Evolutionary conservation across 1,140 invertebrate genomes (phyloP), one percentile per base, ranked within the genome.

Genomic region (Acromyrmex echinatior): DNA sequence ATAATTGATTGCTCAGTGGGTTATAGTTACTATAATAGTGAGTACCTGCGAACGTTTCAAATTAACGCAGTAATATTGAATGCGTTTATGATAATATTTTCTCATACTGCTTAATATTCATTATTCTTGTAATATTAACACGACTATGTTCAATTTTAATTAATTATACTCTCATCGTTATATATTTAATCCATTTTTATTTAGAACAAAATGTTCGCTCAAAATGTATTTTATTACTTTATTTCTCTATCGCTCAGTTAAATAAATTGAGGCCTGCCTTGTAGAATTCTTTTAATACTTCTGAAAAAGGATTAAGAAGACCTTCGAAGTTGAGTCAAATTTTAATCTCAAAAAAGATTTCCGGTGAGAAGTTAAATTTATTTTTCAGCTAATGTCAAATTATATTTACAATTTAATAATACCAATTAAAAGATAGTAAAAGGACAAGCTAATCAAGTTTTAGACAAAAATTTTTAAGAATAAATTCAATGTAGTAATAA

Each of bases 11-110:
- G 35, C 10, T 78, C 6, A 74, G 31, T 53, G 49, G 9, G 2
- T 68, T 68, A 68, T 39, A 35, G 7, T n/a, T 73, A n/a, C 7
- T 5, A 18, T 76, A 76, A 76, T 31, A 58, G n/a, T n/a, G 12
- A 58, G n/a, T 21, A 21, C 28, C 12, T 39, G 3, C 31, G 28
- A 76, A 18, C 10, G 12, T 21, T 76, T 74, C 2, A 74, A 58
- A 74, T 74, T 76, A 58, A 39, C 3, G 9, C 12, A 9, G 12
- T 76, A 76, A 39, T 21, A 58, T 10, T 1, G 6, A 56, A 56
- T 76, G 5, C 28, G 7, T 39, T n/a, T 60, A 21, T 12, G n/a
- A 21, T 60, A 76, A 58, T 76, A 21, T 58, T 76, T 39, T 58
- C 18, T 58, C n/a, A 10, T 1, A 62, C 9, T 58, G 14, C 21